A percentile compares a stretch with the other conserved stretches of the same genome.
These are phyloP conservation scores for Cercocebus atys DNA, from an alignment of 2,113 vertebrate species.

Conservation along the genomic window DNA sequence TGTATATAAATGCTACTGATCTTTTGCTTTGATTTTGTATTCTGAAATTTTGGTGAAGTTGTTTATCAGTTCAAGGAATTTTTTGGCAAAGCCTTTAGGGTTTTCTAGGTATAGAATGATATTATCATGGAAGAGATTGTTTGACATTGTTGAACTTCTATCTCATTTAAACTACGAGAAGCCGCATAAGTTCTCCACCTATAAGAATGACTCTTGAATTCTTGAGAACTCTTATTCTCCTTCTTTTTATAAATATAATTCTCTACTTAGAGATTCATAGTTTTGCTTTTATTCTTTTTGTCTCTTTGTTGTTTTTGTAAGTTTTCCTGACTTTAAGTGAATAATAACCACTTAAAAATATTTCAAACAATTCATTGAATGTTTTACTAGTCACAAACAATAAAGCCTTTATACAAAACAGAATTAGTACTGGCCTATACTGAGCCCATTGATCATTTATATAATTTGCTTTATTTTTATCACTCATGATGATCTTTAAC, in stretches of 20 bases:
- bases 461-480: background rate
- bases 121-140: no score
- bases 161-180: background rate
- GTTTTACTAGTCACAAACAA: conserved; percentile 19
- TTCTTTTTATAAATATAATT: background rate
- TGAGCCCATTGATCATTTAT: background rate
- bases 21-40: no score
- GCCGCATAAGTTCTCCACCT: background rate
- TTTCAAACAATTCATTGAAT: background rate
- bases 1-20: no score
- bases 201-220: background rate
- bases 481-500: background rate
- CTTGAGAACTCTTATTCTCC: background rate
- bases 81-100: no score
- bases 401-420: background rate
- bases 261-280: background rate
- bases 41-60: no score
- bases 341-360: background rate
- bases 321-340: background rate
- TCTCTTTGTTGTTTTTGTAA: background rate
- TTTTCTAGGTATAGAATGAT: no score
- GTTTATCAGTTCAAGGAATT: no score
- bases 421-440: background rate
- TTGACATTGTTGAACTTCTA: background rate
- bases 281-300: background rate